These are phyloP conservation scores for Pipistrellus pygmaeus DNA, from an alignment of 2,797 vertebrate species.

Conservation along the genomic window DNA sequence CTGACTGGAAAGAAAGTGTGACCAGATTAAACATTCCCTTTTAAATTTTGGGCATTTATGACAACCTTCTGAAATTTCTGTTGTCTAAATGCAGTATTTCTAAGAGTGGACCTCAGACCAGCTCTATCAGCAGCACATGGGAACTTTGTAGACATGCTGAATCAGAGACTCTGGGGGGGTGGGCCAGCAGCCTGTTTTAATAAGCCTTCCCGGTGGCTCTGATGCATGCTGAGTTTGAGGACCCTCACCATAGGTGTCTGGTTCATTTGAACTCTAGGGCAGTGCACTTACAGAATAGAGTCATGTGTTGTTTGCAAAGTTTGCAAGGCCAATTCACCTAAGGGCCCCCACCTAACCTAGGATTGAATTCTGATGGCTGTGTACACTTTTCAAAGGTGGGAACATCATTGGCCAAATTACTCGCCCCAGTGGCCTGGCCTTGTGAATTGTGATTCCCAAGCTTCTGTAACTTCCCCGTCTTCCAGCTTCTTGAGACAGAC, in stretches of 20 bases:
- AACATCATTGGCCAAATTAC: background rate
- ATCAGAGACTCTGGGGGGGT: background rate
- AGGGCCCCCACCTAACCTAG: background rate
- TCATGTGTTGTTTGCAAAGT: background rate
- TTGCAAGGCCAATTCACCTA: background rate
- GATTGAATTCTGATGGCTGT: background rate
- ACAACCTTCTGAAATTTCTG: background rate
- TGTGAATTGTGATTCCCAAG: background rate
- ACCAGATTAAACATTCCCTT: background rate
- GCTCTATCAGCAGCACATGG: background rate
- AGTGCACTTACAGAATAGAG: background rate
- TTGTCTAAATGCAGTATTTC: background rate
- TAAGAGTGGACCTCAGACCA: background rate
- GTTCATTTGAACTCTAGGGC: background rate
- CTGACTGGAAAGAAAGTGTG: slow-evolving; percentile 85
- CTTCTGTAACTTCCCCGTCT: background rate
- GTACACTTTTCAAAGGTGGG: background rate
- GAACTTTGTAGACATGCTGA: background rate
- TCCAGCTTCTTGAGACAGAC: background rate
- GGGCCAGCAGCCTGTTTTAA: background rate
- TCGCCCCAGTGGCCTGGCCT: background rate
- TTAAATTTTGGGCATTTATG: background rate
- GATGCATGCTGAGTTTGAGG: background rate
- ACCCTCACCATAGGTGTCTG: background rate
- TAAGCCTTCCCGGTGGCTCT: background rate